phyloP scores from a whole-genome alignment of 2,888 invertebrate species.

The Trichogramma dendrolimi region DNA sequence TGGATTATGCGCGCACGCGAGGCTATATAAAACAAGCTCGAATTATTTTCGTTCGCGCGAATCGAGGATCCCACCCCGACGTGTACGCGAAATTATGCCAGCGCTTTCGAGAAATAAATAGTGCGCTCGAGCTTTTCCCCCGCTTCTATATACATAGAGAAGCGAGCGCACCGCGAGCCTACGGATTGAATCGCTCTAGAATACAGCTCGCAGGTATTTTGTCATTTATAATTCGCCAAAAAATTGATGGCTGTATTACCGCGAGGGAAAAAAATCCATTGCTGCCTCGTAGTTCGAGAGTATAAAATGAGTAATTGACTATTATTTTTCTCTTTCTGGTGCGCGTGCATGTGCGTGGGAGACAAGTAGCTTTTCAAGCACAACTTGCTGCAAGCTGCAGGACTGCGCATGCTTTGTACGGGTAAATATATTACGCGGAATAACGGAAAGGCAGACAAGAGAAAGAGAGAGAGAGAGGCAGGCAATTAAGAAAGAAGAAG shows the following conservation, averaged over 20 bases:
- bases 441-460: slow-evolving; percentile 16
- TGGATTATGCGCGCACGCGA: too few relatives aligned
- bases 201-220: neutral
- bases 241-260: neutral
- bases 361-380: slow-evolving; percentile 10
- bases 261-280: neutral
- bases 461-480: slow-evolving; percentile 12
- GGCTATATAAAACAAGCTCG: too few relatives aligned
- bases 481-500: slow-evolving; percentile 16
- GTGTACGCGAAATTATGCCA: too few relatives aligned
- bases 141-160: too few relatives aligned
- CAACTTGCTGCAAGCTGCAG: neutral
- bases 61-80: too few relatives aligned
- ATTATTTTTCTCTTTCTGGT: too few relatives aligned
- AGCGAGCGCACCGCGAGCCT: neutral
- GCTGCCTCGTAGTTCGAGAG: neutral
- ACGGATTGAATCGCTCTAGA: neutral
- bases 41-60: too few relatives aligned
- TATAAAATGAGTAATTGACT: too few relatives aligned
- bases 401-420: slow-evolving; percentile 3
- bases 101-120: too few relatives aligned
- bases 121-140: too few relatives aligned
- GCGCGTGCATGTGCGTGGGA: neutral
- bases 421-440: neutral
- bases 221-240: neutral